These are phyloP conservation scores for Archocentrus centrarchus DNA, from an alignment of 2,113 vertebrate genomes.

Conservation along the genomic window DNA sequence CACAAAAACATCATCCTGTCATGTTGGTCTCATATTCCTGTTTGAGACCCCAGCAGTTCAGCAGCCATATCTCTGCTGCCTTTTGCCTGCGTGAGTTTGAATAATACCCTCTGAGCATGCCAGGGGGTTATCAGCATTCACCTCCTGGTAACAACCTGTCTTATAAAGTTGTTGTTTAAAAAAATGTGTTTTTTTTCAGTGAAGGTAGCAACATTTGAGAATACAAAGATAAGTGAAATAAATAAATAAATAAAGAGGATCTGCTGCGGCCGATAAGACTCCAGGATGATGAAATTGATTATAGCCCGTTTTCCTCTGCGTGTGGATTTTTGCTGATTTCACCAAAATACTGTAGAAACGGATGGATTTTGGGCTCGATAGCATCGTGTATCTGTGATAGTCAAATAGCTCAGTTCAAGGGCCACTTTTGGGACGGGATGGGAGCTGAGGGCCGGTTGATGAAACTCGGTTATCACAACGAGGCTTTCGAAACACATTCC, in stretches of 20 bases:
- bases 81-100: constrained; percentile 66
- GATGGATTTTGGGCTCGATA: constrained; percentile 23
- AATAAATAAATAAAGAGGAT: constrained; percentile 63
- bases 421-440: constrained; percentile 35
- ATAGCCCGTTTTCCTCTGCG: constrained; percentile 49
- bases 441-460: constrained; percentile 28
- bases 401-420: constrained; percentile 49
- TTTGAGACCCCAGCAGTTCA: constrained; percentile 51
- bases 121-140: constrained; percentile 76
- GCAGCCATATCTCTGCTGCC: constrained; percentile 35
- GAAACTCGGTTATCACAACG: constrained; percentile 17
- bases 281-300: constrained; percentile 74
- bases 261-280: constrained; percentile 74
- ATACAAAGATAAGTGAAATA: constrained; percentile 61
- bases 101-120: constrained; percentile 66
- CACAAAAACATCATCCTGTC: constrained; percentile 54
- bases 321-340: constrained; percentile 65
- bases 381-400: constrained; percentile 36
- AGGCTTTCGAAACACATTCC: not conserved
- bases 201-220: constrained; percentile 61
- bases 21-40: constrained; percentile 50
- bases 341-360: constrained; percentile 25
- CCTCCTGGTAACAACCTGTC: constrained; percentile 67
- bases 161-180: constrained; percentile 67
- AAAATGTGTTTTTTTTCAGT: not conserved